Evolutionary conservation across 2,797 vertebrate species (phyloP), one percentile per base, ranked within the genome.

Genomic region (Morelia viridis): DNA sequence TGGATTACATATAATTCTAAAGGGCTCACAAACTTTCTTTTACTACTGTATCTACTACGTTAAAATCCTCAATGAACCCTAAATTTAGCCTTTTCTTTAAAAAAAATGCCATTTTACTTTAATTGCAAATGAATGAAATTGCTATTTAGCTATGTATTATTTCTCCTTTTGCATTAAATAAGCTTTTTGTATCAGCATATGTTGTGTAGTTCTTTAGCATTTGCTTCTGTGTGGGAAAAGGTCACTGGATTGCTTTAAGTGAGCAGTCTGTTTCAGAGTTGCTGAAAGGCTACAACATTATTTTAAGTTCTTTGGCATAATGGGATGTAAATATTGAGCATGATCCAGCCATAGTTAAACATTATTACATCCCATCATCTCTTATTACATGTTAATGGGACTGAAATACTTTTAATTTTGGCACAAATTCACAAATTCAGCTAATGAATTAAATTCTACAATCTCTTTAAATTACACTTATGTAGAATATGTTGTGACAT

Each of bases 321-420:
- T 61, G 46, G 68, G 28, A 41, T 89, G n/a, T 28, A 90, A 53
- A 92, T 24, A 85, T 71, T 62, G 84, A 26, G 31, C 26, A 31
- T 60, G 56, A 46, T 26, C 88, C 62, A 31, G 46, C 60, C 28
- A 62, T 15, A 62, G 11, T 35, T 80, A 83, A 91, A 87, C 46
- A 65, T 53, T 65, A 76, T 56, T 89, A 88, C 83, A 92, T 85
- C 61, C 13, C 60, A 41, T 17, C 84, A 61, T 56, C 4, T 68
- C 57, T 65, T 85, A 89, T 57, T 17, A 46, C 76, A 89, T 57
- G 10, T 61, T 83, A 88, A 31, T 84, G 58, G 76, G 58, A 84
- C 28, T 84, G 83, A 50, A 90, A 62, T 60, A 83, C 57, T 91
- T 85, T 91, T 56, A 85, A 41, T n/a, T 65, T 50, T 65, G 50